These are phyloP conservation scores for Phaedon cochleariae DNA, from an alignment of 2,888 invertebrate species.

Conservation along the genomic window DNA sequence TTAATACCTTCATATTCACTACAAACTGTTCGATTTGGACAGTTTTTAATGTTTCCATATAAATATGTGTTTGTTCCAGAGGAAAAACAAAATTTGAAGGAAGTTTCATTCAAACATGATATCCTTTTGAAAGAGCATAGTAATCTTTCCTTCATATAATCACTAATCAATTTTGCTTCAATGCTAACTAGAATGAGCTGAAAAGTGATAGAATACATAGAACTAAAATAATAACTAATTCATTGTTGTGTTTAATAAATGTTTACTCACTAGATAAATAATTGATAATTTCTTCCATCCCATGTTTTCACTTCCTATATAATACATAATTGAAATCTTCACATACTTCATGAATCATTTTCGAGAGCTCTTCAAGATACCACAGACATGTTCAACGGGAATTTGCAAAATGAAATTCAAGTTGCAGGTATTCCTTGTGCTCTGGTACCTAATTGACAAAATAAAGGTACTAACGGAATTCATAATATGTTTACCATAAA, in stretches of 20 bases:
- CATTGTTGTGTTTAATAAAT: too few species aligned
- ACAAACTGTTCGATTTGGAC: conserved; percentile 34
- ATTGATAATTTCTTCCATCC: background rate
- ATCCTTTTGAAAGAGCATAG: conserved; percentile 29
- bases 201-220: conserved; percentile 6
- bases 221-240: background rate
- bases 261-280: background rate
- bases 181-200: conserved; percentile 11
- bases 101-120: conserved; percentile 27
- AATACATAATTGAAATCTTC: background rate
- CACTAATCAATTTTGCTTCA: background rate
- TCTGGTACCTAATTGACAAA: conserved; percentile 24
- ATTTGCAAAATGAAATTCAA: background rate
- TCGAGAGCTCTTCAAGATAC: background rate
- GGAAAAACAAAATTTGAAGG: conserved; percentile 33
- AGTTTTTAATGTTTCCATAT: conserved; percentile 24
- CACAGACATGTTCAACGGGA: background rate
- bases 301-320: background rate
- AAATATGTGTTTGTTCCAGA: conserved; percentile 2
- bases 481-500: background rate
- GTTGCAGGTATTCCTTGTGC: background rate
- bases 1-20: conserved; percentile 23
- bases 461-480: conserved; percentile 21
- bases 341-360: background rate
- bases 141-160: background rate